Evolutionary conservation across 2,113 vertebrate genomes (phyloP).

Genomic region (Hiodon tergisus): DNA sequence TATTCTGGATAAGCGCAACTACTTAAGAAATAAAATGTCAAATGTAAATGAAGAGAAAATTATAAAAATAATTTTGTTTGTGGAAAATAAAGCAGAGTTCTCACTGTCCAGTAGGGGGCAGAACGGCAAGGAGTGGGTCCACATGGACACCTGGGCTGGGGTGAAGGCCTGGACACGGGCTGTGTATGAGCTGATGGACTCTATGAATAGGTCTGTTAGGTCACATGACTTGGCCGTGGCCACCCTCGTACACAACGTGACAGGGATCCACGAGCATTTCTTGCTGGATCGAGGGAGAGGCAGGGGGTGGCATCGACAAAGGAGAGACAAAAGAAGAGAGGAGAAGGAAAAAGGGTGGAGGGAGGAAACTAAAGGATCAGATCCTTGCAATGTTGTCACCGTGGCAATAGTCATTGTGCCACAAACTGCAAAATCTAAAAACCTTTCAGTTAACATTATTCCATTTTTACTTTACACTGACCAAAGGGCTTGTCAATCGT

Average conservation of each 20-base stretch:
- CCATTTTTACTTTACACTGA: too few relatives aligned
- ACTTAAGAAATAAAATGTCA: background rate
- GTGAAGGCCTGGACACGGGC: slow-evolving; percentile 44
- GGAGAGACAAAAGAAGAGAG: too few relatives aligned
- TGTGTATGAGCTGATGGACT: slow-evolving; percentile 17
- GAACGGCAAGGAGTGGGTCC: slow-evolving; percentile 41
- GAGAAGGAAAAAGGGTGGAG: background rate
- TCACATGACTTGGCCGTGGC: slow-evolving; percentile 40
- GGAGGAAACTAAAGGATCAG: background rate
- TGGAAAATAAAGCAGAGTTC: background rate
- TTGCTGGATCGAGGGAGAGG: slow-evolving; percentile 21
- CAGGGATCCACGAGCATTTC: slow-evolving; percentile 35
- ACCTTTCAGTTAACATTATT: too few relatives aligned
- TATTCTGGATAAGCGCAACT: too few relatives aligned
- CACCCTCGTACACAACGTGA: slow-evolving; percentile 40
- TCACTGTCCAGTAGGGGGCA: slow-evolving; percentile 52
- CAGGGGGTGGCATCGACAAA: too few relatives aligned
- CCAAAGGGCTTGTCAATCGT: too few relatives aligned
- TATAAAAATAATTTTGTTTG: background rate
- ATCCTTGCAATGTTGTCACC: too few relatives aligned
- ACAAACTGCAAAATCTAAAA: too few relatives aligned
- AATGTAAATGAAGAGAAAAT: background rate
- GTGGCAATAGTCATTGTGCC: too few relatives aligned
- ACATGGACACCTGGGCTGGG: slow-evolving; percentile 35
- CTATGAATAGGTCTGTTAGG: slow-evolving; percentile 37